A percentile compares a stretch with the other conserved stretches of the same genome.
Conservation (phyloP, 1,140 invertebrate genomes). For the Mycetomoellerius zeteki region DNA sequence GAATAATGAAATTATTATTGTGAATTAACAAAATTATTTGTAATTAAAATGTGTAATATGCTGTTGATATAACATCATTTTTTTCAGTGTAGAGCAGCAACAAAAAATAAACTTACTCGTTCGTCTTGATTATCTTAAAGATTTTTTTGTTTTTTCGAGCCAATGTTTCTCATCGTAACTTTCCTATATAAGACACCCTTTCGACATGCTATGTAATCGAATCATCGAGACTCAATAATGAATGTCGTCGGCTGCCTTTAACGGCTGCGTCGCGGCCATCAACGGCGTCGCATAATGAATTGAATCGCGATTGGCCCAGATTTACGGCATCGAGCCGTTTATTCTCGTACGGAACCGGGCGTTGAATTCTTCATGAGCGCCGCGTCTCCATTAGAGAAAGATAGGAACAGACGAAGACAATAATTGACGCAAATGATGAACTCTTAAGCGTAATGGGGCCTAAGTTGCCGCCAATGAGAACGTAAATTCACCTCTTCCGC, state of each 20-base stretch:
- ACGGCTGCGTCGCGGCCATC: too few relatives aligned
- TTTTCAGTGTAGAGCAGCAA: too few relatives aligned
- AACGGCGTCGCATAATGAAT: constrained; percentile 51
- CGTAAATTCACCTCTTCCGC: constrained; percentile 39
- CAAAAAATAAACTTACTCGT: not conserved
- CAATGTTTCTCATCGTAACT: not conserved
- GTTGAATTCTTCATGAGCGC: constrained; percentile 42
- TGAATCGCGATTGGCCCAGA: constrained; percentile 54
- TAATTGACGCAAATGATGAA: constrained; percentile 49
- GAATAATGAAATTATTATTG: too few relatives aligned
- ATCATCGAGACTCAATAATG: constrained; percentile 1
- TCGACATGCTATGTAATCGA: constrained; percentile 3
- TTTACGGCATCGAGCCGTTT: constrained; percentile 60
- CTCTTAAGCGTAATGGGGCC: constrained; percentile 16
- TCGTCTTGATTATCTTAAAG: not conserved
- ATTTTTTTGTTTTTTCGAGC: not conserved
- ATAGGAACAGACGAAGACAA: constrained; percentile 10
- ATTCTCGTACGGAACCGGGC: constrained; percentile 46
- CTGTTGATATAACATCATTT: too few relatives aligned
- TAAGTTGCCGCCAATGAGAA: constrained; percentile 44
- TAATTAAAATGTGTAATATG: too few relatives aligned
- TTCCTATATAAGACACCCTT: not conserved
- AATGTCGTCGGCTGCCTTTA: not conserved
- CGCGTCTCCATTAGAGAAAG: not conserved
- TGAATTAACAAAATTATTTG: too few relatives aligned